A percentile compares a stretch with the other conserved stretches of the same genome.
Conservation (phyloP, 1,140 invertebrate genomes). For the Melanaphis sacchari region DNA sequence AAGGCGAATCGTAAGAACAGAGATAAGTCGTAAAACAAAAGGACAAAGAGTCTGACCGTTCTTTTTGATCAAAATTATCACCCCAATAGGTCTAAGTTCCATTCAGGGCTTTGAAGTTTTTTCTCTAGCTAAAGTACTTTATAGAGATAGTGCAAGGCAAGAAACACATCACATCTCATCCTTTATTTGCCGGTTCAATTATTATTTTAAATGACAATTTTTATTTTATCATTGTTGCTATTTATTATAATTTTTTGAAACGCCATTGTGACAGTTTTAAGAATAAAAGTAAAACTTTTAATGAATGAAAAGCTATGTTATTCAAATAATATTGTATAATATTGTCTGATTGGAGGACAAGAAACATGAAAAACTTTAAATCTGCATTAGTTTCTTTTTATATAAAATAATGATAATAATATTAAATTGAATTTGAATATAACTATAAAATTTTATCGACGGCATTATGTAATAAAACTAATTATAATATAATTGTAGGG, state of each 20-base stretch:
- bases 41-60: neutral
- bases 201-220: neutral
- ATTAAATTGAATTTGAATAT: too few species aligned
- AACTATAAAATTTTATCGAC: too few species aligned
- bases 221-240: neutral
- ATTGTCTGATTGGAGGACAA: neutral
- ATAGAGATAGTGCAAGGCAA: neutral
- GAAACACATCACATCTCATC: neutral
- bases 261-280: neutral
- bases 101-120: neutral
- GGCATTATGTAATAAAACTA: neutral
- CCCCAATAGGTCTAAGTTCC: neutral
- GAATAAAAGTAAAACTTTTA: slow-evolving; percentile 15
- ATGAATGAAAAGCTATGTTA: neutral
- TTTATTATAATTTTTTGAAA: neutral
- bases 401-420: neutral
- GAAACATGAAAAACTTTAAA: neutral
- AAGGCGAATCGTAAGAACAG: neutral
- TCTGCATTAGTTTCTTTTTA: neutral
- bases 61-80: slow-evolving; percentile 18
- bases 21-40: slow-evolving; percentile 11
- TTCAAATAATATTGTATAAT: neutral
- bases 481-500: neutral
- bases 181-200: neutral
- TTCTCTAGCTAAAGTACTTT: neutral